Conservation (phyloP, 2,113 vertebrate species). For the Daboia siamensis region DNA sequence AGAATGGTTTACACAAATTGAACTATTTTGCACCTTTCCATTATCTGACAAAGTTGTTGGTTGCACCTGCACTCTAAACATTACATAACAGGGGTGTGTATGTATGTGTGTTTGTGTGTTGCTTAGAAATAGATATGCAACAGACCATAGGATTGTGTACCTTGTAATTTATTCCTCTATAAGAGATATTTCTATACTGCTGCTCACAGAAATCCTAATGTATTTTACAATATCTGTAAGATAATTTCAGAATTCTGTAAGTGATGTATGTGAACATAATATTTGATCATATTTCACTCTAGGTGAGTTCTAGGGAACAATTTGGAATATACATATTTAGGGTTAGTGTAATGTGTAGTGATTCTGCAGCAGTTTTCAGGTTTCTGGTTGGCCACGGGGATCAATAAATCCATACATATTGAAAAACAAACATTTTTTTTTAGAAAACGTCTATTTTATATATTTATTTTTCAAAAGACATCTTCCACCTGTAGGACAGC, state of each 20-base stretch:
- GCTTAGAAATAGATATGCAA: background rate
- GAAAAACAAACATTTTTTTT: background rate
- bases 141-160: background rate
- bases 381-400: background rate
- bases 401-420: background rate
- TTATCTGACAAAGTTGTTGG: too few species aligned
- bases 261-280: background rate
- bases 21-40: background rate
- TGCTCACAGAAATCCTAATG: background rate
- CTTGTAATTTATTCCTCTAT: background rate
- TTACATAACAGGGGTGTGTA: background rate
- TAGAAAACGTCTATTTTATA: background rate
- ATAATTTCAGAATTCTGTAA: background rate
- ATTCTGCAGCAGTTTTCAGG: background rate
- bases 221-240: background rate
- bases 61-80: background rate
- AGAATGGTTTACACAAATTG: background rate
- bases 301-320: background rate
- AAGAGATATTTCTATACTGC: background rate
- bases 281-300: background rate
- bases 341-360: background rate
- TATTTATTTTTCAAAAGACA: background rate
- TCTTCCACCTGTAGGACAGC: background rate
- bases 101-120: too few species aligned
- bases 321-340: background rate